Base-by-base conservation (phyloP, 2,797 vertebrate genomes). In the Onychomys torridus region DNA sequence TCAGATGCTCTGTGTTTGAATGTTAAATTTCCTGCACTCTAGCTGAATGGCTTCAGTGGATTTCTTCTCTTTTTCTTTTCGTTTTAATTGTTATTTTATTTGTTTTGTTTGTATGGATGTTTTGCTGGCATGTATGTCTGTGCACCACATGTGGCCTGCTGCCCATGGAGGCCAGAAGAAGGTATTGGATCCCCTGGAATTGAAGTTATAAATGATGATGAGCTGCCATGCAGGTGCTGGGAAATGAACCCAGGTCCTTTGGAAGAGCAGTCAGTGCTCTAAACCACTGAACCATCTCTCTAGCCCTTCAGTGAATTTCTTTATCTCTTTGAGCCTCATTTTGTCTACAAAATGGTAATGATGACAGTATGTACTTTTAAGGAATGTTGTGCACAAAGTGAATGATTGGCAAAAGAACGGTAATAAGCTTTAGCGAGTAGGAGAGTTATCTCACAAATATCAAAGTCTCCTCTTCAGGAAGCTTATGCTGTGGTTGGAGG, bases 341-440 rank as follows among this genome's bases (percentile, higher is more conserved):
- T 90, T 96, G 7, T 92, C 87, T 96, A 78, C 37, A 88, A 90
- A 95, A 82, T 92, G 81, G 40, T 71, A 52, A 52, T 57, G 57
- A 52, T 61, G 82, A 89, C 4, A 82, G 7, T 49, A 21, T 88
- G 32, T 85, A 8, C 10, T 87, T 81, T 29, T 83, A 40, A 89
- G 61, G 71, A 37, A 55, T 88, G 27, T 86, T 91, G 76, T 75
- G 27, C 9, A 34, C 67, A 29, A 89, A 16, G 27, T 85, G 63
- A 91, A 43, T 94, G 78, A 16, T 83, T 89, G 73, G n/a, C 75
- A 91, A 59, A 40, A 55, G 73, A 96, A 49, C 71, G 69, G 1
- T 91, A 49, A 76, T 75, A 57, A 25, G 55, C 65, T 81, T 71
- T 89, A 8, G 43, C 96, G 85, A 65, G 57, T 86, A 43, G 75